Evolutionary conservation across 1,140 invertebrate genomes (phyloP), one percentile per base, ranked within the genome.

Genomic region (Sinonovacula constricta): DNA sequence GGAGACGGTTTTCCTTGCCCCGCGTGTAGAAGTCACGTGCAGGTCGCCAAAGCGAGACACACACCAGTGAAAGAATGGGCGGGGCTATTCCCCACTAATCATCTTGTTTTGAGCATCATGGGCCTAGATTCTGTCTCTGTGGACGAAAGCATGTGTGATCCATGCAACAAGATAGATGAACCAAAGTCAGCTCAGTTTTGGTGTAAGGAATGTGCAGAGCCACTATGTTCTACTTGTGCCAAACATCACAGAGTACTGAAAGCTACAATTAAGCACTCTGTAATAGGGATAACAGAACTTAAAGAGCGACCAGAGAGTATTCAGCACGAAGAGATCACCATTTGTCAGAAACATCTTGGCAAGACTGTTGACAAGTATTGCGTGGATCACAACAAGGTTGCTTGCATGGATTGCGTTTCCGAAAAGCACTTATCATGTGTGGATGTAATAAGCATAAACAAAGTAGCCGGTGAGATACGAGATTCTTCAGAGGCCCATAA

Each of bases 1-100:
- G 75, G 75, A 12, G 75, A 78, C 26, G 75, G 75, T n/a, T 78
- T 78, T 63, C 75, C 75, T 31, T 78, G 75, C n/a, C 75, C 75
- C 15, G 75, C 70, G 4, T 78, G 75, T 57, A 54, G 75, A 14
- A 18, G 39, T 22, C 75, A 78, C 26, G 75, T 78, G 36, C 75
- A 69, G 14, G 26, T 28, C 30, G 57, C 69, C 0, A 67, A 78
- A 22, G 26, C 67, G 1, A 45, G 36, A 22, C 36, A 24, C 33
- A 49, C 34, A 22, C 45, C 56, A 34, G 30, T 65, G 36, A 12
- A 68, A 28, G 34, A 66, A 60, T 78, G 75, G 75, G 66, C 66
- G 7, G 33, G 30, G 24, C 7, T 63, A 28, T 78, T 78, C 63
- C 75, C 75, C 0, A 78, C 70, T 15, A 78, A 78, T 33, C 75